These are phyloP conservation scores for Metridium senile DNA, from an alignment of 92 coral and sea anemone genomes.

Conservation along the genomic window DNA sequence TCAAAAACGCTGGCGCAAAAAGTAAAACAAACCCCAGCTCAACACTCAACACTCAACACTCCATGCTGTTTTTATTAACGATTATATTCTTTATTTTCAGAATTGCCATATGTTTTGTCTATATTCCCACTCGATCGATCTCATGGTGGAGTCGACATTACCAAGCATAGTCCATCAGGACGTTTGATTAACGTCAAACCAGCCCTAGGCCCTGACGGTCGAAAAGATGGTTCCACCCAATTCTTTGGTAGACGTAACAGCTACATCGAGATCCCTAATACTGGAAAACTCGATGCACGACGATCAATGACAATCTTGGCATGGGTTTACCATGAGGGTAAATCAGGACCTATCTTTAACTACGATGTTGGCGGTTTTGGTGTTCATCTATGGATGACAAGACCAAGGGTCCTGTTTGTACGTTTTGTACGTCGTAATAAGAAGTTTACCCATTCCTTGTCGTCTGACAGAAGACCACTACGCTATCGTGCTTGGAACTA, in stretches of 20 bases:
- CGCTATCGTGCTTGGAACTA: conserved; percentile 79
- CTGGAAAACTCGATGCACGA: conserved; percentile 71
- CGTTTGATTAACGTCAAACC: conserved; percentile 46
- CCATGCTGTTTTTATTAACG: no score
- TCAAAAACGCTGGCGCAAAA: no score
- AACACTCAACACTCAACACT: no score
- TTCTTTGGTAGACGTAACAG: conserved; percentile 66
- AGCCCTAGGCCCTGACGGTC: conserved; percentile 84
- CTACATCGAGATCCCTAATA: conserved; percentile 77
- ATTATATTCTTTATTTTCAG: conserved; percentile 21
- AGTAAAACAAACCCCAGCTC: no score
- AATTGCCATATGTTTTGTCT: conserved; percentile 61
- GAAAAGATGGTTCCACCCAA: conserved; percentile 58
- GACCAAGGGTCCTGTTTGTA: conserved; percentile 69
- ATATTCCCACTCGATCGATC: conserved; percentile 59
- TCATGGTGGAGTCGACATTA: conserved; percentile 51
- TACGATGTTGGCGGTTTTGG: conserved; percentile 67
- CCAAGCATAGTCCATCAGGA: conserved; percentile 52
- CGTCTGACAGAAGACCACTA: conserved; percentile 56
- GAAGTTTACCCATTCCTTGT: conserved; percentile 44
- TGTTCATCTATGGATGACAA: conserved; percentile 74
- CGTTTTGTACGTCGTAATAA: conserved; percentile 59
- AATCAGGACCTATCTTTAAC: conserved; percentile 83
- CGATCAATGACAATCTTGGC: conserved; percentile 78
- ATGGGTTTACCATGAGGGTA: conserved; percentile 79